Conservation (phyloP, 2,797 vertebrate species). For the Phyllotis vaccarum region DNA sequence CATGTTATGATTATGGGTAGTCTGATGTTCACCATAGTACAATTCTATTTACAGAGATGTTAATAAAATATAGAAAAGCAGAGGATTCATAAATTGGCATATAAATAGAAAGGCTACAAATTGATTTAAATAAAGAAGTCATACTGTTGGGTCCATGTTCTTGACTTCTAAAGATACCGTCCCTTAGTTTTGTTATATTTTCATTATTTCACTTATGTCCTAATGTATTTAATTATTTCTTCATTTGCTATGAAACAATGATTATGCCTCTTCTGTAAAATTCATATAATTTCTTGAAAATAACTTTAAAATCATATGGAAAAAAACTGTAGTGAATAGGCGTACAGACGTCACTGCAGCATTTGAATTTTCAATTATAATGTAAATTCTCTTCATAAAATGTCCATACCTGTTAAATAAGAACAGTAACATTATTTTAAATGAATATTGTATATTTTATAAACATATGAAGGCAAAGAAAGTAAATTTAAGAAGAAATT, state of each 20-base stretch:
- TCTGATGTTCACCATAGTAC: neutral
- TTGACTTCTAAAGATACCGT: neutral
- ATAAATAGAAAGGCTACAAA: neutral
- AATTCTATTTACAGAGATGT: neutral
- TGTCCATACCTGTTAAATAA: neutral
- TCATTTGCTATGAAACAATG: neutral
- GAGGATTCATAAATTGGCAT: neutral
- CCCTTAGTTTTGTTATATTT: neutral
- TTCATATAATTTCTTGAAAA: neutral
- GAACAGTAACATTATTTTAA: neutral
- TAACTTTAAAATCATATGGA: neutral
- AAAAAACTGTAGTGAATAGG: neutral
- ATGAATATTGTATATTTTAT: neutral
- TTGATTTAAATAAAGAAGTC: neutral
- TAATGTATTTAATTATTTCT: neutral
- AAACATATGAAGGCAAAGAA: neutral
- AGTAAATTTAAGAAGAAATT: neutral
- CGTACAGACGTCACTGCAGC: neutral
- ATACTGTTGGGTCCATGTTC: neutral
- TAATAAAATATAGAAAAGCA: neutral
- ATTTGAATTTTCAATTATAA: neutral
- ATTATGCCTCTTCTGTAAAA: neutral
- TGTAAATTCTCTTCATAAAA: neutral
- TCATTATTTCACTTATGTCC: neutral
- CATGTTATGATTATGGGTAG: neutral